Evolutionary conservation across 2,888 invertebrate genomes (phyloP).

Genomic region (Dryococelus australis): DNA sequence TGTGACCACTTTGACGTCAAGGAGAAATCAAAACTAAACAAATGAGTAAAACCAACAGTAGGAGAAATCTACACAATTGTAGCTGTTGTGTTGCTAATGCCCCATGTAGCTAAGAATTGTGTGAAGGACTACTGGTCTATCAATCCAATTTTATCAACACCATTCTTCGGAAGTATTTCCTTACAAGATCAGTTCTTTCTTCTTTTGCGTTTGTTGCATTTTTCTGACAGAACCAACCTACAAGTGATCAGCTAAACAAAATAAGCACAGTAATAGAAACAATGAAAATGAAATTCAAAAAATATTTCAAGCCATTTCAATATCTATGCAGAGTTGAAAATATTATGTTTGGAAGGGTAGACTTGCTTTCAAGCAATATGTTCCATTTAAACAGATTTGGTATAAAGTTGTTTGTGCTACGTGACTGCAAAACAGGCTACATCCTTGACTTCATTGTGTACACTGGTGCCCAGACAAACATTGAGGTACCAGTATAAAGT

Average conservation of each 20-base stretch:
- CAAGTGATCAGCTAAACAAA: not conserved
- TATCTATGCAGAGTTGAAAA: not conserved
- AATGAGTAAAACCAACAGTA: not conserved
- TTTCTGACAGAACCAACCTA: not conserved
- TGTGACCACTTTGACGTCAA: not conserved
- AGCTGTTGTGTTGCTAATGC: not conserved
- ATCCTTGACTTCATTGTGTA: not conserved
- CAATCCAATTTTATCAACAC: not conserved
- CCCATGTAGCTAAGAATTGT: not conserved
- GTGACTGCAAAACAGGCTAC: constrained; percentile 16
- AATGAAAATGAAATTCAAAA: constrained; percentile 22
- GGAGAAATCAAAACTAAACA: not conserved
- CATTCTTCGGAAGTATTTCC: not conserved
- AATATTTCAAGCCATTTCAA: not conserved
- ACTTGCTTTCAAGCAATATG: not conserved
- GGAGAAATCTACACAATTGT: constrained; percentile 4
- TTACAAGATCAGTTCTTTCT: not conserved
- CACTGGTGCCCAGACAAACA: not conserved
- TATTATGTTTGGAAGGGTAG: not conserved
- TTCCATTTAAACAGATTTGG: too few relatives aligned
- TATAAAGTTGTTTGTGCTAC: not conserved
- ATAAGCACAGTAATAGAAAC: constrained; percentile 6
- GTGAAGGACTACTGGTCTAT: constrained; percentile 13
- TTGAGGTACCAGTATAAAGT: not conserved
- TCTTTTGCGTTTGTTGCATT: not conserved